These are phyloP conservation scores for Dusona sp. DNA, from an alignment of 2,888 invertebrate genomes.

Conservation along the genomic window DNA sequence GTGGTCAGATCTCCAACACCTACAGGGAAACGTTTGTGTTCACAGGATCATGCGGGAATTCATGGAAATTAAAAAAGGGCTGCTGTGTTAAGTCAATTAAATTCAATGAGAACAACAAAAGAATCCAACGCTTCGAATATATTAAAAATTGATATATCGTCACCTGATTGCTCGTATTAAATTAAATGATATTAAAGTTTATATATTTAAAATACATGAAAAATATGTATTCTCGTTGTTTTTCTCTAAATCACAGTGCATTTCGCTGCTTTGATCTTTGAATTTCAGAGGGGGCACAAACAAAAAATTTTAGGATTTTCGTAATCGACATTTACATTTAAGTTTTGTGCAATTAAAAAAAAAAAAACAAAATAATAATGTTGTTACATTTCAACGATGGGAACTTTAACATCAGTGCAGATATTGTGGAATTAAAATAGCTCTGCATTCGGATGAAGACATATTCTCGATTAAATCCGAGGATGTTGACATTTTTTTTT, in stretches of 20 bases:
- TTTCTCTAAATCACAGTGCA: neutral
- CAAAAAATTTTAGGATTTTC: neutral
- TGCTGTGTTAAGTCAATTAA: slow-evolving; percentile 37
- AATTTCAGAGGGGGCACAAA: neutral
- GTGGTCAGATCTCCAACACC: slow-evolving; percentile 83
- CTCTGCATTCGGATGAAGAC: neutral
- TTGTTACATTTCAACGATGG: neutral
- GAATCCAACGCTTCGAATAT: neutral
- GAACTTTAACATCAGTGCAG: neutral
- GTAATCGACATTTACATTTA: neutral
- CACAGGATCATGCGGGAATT: slow-evolving; percentile 48
- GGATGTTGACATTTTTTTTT: neutral
- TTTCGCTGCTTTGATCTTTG: neutral
- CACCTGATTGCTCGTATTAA: neutral
- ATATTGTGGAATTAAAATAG: neutral
- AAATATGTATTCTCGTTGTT: too few relatives aligned
- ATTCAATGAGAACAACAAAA: slow-evolving; percentile 1
- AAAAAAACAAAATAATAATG: neutral
- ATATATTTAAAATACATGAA: too few relatives aligned
- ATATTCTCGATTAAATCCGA: neutral
- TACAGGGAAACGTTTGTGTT: slow-evolving; percentile 70
- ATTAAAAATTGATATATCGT: neutral
- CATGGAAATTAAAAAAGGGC: neutral
- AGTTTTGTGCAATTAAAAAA: neutral
- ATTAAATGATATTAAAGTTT: too few relatives aligned